Evolutionary conservation across 2,113 vertebrate genomes (phyloP).

Genomic region (Syrrhaptes paradoxus): DNA sequence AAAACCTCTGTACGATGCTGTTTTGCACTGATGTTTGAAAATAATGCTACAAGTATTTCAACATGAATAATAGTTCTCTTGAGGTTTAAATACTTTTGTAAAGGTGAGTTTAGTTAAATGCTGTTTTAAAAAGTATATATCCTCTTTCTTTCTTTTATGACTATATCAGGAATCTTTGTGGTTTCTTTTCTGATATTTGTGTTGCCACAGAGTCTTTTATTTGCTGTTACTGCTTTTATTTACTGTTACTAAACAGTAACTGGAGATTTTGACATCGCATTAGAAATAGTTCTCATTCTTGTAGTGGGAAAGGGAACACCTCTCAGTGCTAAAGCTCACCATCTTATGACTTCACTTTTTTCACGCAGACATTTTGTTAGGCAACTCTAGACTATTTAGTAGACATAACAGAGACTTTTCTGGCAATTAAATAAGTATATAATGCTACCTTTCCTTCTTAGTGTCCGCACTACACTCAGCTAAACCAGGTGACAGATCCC

Average conservation of each 20-base stretch:
- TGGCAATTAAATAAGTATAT: neutral
- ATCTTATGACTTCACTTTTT: neutral
- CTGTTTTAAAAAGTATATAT: neutral
- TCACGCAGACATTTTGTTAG: neutral
- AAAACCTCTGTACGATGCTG: neutral
- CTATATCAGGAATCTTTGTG: neutral
- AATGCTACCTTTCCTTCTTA: neutral
- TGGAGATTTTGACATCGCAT: slow-evolving; percentile 13
- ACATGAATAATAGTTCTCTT: neutral
- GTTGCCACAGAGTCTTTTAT: slow-evolving; percentile 20
- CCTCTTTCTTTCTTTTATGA: neutral
- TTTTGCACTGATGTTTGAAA: neutral
- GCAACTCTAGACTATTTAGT: neutral
- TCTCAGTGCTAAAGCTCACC: neutral
- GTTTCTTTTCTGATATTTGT: neutral
- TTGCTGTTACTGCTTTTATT: slow-evolving; percentile 49
- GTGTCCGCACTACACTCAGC: neutral
- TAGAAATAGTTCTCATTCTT: slow-evolving; percentile 19
- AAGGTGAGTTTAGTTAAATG: neutral
- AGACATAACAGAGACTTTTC: neutral
- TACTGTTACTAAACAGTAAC: slow-evolving; percentile 32
- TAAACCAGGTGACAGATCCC: neutral
- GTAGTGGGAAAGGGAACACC: neutral
- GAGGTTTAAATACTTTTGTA: neutral
- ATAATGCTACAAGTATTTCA: neutral